Evolutionary conservation across 2,113 vertebrate species (phyloP).

Genomic region (Mesoclemmys tuberculata): DNA sequence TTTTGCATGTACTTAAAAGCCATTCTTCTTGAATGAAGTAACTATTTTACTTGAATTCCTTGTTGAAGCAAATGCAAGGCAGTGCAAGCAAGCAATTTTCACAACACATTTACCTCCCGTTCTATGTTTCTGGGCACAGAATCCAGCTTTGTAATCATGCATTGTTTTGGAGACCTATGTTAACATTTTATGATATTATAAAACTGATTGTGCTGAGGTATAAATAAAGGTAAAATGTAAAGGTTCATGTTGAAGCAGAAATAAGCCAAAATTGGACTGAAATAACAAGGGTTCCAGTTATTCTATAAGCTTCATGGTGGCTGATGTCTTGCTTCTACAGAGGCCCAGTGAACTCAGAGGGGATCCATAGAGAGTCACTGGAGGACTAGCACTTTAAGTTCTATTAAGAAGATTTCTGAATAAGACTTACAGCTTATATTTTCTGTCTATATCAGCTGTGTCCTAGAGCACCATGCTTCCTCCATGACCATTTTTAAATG

Average conservation of each 20-base stretch:
- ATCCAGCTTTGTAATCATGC: accelerated
- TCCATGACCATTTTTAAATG: accelerated
- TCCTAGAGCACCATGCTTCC: background rate
- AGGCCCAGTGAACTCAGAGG: background rate
- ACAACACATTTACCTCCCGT: background rate
- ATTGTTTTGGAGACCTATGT: too few species aligned
- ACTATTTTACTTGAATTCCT: accelerated
- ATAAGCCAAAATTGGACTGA: too few species aligned
- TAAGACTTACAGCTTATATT: accelerated
- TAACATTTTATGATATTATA: too few species aligned
- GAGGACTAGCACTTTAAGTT: accelerated
- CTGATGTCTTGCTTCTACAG: background rate
- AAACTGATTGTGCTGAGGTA: too few species aligned
- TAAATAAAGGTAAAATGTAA: too few species aligned
- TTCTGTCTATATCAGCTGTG: background rate
- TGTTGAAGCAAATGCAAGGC: background rate
- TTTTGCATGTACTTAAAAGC: background rate
- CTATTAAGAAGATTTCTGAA: background rate
- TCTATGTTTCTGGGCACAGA: background rate
- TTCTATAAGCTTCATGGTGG: background rate
- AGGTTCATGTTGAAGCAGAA: too few species aligned
- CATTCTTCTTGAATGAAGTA: background rate
- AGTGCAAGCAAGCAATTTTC: background rate
- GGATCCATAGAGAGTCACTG: accelerated
- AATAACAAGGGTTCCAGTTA: background rate